These are phyloP conservation scores for Cheilosia scutellata DNA, from an alignment of 2,888 invertebrate species.

Conservation along the genomic window DNA sequence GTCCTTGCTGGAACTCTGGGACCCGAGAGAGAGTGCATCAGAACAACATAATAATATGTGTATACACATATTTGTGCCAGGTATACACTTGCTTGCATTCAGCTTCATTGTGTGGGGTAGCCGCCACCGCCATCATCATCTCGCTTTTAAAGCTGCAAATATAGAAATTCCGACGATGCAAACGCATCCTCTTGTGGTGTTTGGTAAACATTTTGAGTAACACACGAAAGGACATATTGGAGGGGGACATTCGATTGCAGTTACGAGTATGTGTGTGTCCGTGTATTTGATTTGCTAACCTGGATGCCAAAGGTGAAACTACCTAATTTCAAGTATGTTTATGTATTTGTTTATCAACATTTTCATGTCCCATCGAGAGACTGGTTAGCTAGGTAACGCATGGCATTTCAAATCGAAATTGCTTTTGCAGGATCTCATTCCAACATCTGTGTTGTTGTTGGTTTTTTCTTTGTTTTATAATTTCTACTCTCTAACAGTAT, in stretches of 20 bases:
- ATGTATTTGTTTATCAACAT: slow-evolving; percentile 34
- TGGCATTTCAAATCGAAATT: slow-evolving; percentile 61
- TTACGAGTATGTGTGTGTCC: background rate
- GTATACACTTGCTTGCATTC: background rate
- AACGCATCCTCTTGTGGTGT: slow-evolving; percentile 44
- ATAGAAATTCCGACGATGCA: slow-evolving; percentile 43
- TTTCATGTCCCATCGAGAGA: background rate
- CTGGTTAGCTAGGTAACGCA: background rate
- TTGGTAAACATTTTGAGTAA: slow-evolving; percentile 41
- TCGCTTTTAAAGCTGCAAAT: slow-evolving; percentile 44
- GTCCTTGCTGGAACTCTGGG: slow-evolving; percentile 31
- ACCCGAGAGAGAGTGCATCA: background rate
- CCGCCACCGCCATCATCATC: slow-evolving; percentile 19
- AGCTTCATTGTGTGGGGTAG: slow-evolving; percentile 13
- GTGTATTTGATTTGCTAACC: background rate
- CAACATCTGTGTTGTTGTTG: background rate
- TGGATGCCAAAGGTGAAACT: slow-evolving; percentile 26
- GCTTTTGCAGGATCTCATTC: slow-evolving; percentile 50
- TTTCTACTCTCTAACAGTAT: slow-evolving; percentile 14
- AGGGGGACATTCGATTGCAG: slow-evolving; percentile 19
- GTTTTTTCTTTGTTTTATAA: slow-evolving; percentile 1
- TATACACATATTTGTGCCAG: slow-evolving; percentile 2
- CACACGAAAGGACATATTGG: slow-evolving; percentile 4
- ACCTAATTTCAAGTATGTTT: slow-evolving; percentile 44
- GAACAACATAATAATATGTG: no score